Evolutionary conservation across 1,140 invertebrate species (phyloP), one percentile per base, ranked within the genome.

Genomic region (Druon quercuslanigerum): DNA sequence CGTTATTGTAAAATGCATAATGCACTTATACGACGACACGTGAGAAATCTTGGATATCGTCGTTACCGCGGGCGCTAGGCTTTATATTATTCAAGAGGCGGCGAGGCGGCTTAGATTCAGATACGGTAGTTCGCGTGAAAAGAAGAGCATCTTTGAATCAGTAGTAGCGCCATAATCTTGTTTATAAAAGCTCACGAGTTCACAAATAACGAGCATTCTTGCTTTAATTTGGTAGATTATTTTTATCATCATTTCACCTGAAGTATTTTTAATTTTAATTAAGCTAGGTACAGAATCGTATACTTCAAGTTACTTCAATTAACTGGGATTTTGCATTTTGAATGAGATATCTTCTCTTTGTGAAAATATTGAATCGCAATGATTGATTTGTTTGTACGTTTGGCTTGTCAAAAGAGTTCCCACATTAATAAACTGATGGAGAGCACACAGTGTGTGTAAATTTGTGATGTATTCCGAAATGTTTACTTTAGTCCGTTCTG

Each of bases 1-100:
- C 60, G 60, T 66, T 66, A 33, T 66, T 66, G 60, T 66, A 66
- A 66, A 66, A 66, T 66, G 60, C 60, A 66, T 66, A 66, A 66
- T 66, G 60, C 60, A 66, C 60, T 66, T 66, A 66, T 66, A 20
- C 60, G 60, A 66, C 60, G 60, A 66, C 60, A 66, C 33, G 60
- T 66, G 60, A 66, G 60, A 66, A 66, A 66, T 66, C 60, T 66
- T 66, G 60, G 60, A 33, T 46, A 33, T 66, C 60, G 60, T 66
- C 60, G 60, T 66, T 66, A 66, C 60, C 33, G 60, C 60, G 25
- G 60, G 60, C 60, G 60, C 25, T 40, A 66, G 60, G 60, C 60
- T 40, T 66, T 66, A 66, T 66, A 66, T 66, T 66, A 66, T 66
- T 66, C 60, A 66, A 66, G 60, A 66, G 60, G 60, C 60, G 33